These are phyloP conservation scores for Lepidotrigona ventralis DNA, from an alignment of 1,140 invertebrate species.

Conservation along the genomic window DNA sequence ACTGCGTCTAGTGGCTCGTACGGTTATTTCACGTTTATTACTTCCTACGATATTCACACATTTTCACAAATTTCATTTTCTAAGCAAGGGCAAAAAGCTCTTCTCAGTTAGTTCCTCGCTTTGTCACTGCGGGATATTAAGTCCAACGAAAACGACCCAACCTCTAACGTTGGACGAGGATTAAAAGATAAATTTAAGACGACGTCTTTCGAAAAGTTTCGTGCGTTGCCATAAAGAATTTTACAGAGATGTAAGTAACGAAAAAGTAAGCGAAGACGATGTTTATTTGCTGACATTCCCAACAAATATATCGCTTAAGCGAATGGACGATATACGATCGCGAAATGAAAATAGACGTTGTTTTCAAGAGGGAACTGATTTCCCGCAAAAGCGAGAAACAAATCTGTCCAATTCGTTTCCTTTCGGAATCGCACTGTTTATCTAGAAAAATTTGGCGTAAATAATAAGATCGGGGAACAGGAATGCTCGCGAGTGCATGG, in stretches of 20 bases:
- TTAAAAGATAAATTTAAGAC: background rate
- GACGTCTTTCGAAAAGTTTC: background rate
- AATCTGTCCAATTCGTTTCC: slow-evolving; percentile 17
- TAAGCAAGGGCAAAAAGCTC: background rate
- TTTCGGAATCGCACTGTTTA: slow-evolving; percentile 41
- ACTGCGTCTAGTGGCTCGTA: background rate
- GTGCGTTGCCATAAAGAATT: background rate
- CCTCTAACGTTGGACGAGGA: background rate
- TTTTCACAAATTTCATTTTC: background rate
- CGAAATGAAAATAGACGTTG: background rate
- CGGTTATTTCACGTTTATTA: background rate
- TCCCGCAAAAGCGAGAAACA: slow-evolving; percentile 28
- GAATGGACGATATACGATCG: background rate
- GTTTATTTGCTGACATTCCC: slow-evolving; percentile 8
- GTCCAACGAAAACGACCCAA: background rate
- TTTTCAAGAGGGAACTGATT: background rate
- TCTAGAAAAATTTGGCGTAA: slow-evolving; percentile 28
- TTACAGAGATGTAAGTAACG: slow-evolving; percentile 10
- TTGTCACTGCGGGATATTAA: background rate
- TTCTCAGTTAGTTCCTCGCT: background rate
- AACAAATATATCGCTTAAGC: background rate
- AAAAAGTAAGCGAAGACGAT: background rate
- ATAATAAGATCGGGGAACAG: slow-evolving; percentile 10
- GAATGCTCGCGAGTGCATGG: background rate
- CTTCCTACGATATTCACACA: background rate